phyloP scores from a whole-genome alignment of 1,140 invertebrate species.

The Zaprionus gabonicus region DNA sequence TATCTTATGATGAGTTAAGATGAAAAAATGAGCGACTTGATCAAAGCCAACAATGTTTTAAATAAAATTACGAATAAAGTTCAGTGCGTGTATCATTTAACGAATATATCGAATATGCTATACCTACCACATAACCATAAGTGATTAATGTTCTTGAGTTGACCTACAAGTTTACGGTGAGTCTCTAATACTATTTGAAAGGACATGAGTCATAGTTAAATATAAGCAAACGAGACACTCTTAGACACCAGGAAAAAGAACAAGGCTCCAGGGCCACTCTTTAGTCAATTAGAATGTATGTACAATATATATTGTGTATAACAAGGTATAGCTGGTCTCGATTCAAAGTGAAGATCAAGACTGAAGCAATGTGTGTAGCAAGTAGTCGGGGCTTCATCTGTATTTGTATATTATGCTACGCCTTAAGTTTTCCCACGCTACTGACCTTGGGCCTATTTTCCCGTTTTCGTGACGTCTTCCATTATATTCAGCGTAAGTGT shows the following conservation, averaged over 20 bases:
- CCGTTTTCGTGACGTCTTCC: slow-evolving; percentile 57
- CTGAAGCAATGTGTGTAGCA: neutral
- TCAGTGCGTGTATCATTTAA: neutral
- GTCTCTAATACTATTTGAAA: neutral
- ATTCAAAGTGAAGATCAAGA: neutral
- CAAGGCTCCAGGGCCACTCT: too few species aligned
- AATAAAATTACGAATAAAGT: neutral
- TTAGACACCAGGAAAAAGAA: too few species aligned
- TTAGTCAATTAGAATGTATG: too few species aligned
- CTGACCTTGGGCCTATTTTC: slow-evolving; percentile 79
- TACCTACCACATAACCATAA: neutral
- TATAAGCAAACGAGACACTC: neutral
- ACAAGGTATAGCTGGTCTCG: too few species aligned
- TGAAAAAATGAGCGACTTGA: neutral
- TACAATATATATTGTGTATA: too few species aligned
- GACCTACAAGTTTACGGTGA: neutral
- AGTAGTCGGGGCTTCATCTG: neutral
- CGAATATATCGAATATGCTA: neutral
- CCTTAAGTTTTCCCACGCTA: slow-evolving; percentile 65
- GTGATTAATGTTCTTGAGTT: neutral
- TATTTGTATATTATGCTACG: slow-evolving; percentile 4
- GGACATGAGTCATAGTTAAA: neutral
- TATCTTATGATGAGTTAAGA: neutral
- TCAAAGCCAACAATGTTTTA: neutral
- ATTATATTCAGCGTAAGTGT: slow-evolving; percentile 57